Base-by-base conservation (phyloP, 2,113 vertebrate genomes). In the Lagopus leucura region DNA sequence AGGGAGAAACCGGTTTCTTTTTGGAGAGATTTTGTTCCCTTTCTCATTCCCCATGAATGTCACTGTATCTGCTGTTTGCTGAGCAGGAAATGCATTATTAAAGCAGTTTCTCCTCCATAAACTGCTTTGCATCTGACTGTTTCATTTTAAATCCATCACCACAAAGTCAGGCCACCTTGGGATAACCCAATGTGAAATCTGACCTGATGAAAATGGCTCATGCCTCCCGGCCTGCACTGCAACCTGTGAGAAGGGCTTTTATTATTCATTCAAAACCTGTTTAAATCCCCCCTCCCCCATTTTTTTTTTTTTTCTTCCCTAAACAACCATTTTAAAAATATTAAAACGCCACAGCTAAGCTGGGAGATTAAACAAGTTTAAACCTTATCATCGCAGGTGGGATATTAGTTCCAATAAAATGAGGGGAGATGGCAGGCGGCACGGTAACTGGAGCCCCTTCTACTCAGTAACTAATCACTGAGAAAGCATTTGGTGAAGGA, bases 241-340 rank as follows among this genome's bases (percentile, higher is more conserved):
- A 82, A 95, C 94, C 81, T 78, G 95, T 82, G 90, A 96, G 95
- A 96, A 95, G 91, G 74, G 95, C 94, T 95, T 94, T 94, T 92
- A 92, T 94, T 95, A 95, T 93, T 96, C 95, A 96, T 97, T 93
- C 95, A 96, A 95, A 95, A 91, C 91, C 94, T 95, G 92, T 89
- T 95, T 97, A 96, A 97, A 97, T 97, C 96, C 11, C 89, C 47
- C 47, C 47, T 20, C 45, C 47, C 10, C 22, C 22, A 4, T 12
- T 10, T 24, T 24, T 50, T 50, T 24, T 54, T 52, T 48, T 22
- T 50, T 50, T 91, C 88, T 94, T 91, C 94, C 93, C 91, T 77
- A 96, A 94, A 88, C 76, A 87, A 96, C 85, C 95, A 45, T 97
- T 97, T 97, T 96, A 97, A 97, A 97, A 96, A 96, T 97, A 97